phyloP scores from a whole-genome alignment of 2,888 invertebrate genomes.

The Allophyes oxyacanthae region DNA sequence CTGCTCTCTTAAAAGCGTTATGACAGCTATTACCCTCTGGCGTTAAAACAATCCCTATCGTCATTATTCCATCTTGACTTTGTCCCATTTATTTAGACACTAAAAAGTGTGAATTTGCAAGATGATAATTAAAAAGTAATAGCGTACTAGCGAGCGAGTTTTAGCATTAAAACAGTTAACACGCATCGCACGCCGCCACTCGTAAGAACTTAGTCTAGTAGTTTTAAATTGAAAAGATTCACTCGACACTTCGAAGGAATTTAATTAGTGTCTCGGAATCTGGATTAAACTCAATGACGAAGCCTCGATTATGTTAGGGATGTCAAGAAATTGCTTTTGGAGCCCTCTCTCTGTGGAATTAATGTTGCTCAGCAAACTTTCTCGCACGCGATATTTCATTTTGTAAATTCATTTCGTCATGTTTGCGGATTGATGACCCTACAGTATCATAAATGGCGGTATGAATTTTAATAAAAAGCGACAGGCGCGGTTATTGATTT shows the following conservation, averaged over 20 bases:
- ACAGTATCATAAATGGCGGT: slow-evolving; percentile 40
- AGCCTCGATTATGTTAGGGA: slow-evolving; percentile 62
- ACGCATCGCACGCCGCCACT: slow-evolving; percentile 28
- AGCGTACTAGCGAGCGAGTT: slow-evolving; percentile 17
- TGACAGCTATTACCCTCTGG: slow-evolving; percentile 13
- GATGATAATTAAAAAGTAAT: slow-evolving; percentile 33
- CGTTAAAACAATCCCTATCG: slow-evolving; percentile 4
- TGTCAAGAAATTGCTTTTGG: slow-evolving; percentile 65
- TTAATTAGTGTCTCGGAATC: slow-evolving; percentile 80
- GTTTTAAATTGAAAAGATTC: slow-evolving; percentile 69
- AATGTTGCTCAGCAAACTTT: slow-evolving; percentile 59
- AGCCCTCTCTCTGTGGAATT: slow-evolving; percentile 40
- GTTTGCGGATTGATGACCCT: slow-evolving; percentile 52
- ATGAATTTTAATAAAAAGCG: slow-evolving; percentile 52
- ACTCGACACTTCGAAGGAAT: slow-evolving; percentile 72
- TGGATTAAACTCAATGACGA: slow-evolving; percentile 74
- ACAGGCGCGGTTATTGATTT: slow-evolving; percentile 39
- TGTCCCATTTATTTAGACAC: slow-evolving; percentile 22
- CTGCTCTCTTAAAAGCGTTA: too few species aligned
- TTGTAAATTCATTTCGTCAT: slow-evolving; percentile 56
- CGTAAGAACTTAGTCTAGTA: slow-evolving; percentile 48
- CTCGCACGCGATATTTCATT: slow-evolving; percentile 57
- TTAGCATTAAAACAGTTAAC: slow-evolving; percentile 35
- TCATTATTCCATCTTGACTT: slow-evolving; percentile 11
- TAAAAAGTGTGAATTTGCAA: slow-evolving; percentile 36